Evolutionary conservation across 23 tunicate species (phyloP).

Genomic region (Clavelina lepadiformis): DNA sequence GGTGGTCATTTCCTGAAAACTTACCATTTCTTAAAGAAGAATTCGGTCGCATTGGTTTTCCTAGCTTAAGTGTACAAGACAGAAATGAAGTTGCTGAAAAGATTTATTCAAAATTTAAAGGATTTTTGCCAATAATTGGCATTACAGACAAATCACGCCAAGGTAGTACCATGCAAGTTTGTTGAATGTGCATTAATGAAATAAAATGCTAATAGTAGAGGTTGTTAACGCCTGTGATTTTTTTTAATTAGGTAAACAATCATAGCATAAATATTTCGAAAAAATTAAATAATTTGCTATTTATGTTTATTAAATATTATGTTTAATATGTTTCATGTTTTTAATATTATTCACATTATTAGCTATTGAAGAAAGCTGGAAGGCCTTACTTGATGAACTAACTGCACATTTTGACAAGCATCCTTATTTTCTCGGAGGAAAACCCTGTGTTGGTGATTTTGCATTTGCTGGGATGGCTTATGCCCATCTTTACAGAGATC

Average conservation of each 20-base stretch:
- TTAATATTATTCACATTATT: no score
- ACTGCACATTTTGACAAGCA: conserved; percentile 54
- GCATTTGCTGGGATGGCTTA: conserved; percentile 66
- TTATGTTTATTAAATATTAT: no score
- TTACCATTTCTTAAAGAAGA: conserved; percentile 23
- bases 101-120: conserved; percentile 26
- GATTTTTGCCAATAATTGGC: conserved; percentile 23
- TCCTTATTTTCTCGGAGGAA: conserved; percentile 65
- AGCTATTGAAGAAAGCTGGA: conserved; percentile 62
- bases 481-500: conserved; percentile 67
- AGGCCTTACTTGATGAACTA: conserved; percentile 33
- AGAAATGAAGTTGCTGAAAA: conserved; percentile 19
- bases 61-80: conserved; percentile 1
- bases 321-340: no score
- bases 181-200: no score
- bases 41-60: conserved; percentile 26
- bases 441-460: conserved; percentile 67
- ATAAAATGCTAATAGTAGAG: no score
- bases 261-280: no score
- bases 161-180: no score
- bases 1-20: conserved; percentile 32
- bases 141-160: conserved; percentile 22
- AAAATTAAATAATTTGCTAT: no score
- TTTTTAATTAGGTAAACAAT: no score
- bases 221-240: no score